Base-by-base conservation (phyloP, 2,888 invertebrate genomes). In the Biston betularia region DNA sequence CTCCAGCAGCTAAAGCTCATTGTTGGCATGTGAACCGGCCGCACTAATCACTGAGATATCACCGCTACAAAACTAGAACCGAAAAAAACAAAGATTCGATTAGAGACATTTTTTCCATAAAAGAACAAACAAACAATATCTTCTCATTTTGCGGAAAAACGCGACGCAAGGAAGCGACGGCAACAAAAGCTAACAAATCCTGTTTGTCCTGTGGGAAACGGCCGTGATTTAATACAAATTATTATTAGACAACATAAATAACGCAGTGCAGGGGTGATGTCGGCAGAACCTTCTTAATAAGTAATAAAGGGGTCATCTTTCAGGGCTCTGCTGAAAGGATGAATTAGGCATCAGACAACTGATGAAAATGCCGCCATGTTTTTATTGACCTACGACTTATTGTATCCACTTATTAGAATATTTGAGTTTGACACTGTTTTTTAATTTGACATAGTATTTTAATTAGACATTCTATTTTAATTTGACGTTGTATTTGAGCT, bases 181-280 rank as follows among this genome's bases (percentile, higher is more conserved):
- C 90, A 91, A 92, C 92, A 92, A 93, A 90, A 90, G 92, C 88
- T 84, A 87, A 89, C 92, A 92, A 92, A 92, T 92, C 90, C 92
- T 86, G 89, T 89, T 90, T 90, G 90, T 90, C 89, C 89, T 83
- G 87, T 84, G 87, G 88, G 88, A 86, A 88, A 87, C 89, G 85
- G 80, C 81, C 86, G 92, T 92, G 93, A 93, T 93, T 93, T 93
- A 93, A 93, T 93, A 93, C 93, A 93, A 93, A 93, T 93, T 93
- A 93, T 93, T 93, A 93, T 93, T 93, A 92, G 91, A 90, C 84
- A 83, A 92, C 92, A 93, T 93, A 93, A 93, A 93, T 93, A 93
- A 93, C 92, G 83, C 78, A 81, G 87, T 84, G 83, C 85, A 79
- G 86, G 90, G 89, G 88, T 79, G 55, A 79, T 79, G 80, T 76